phyloP scores from a whole-genome alignment of 2,797 vertebrate species.

The Cynopterus sphinx region DNA sequence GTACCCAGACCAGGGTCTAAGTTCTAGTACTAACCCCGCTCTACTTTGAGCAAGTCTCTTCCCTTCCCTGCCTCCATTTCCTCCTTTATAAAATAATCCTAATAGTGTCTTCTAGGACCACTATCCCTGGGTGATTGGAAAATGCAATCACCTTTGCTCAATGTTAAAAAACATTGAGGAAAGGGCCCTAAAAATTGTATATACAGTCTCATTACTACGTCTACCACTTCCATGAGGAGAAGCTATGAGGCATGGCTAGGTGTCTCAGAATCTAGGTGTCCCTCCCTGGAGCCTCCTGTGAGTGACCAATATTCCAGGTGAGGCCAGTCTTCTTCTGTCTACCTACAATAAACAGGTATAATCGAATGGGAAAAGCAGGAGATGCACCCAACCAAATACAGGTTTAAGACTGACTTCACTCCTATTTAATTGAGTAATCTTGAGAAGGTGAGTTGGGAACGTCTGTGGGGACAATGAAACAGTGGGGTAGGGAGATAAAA shows the following conservation, averaged over 20 bases:
- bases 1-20: too few species aligned
- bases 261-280: background rate
- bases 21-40: background rate
- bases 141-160: background rate
- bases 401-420: background rate
- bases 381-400: background rate
- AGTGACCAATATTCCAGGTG: background rate
- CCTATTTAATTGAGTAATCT: background rate
- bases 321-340: background rate
- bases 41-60: background rate
- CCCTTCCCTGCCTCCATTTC: background rate
- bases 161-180: background rate
- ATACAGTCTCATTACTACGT: background rate
- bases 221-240: background rate
- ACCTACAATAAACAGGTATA: background rate
- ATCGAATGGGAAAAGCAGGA: background rate
- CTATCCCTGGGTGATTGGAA: background rate
- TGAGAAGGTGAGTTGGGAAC: background rate
- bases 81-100: background rate
- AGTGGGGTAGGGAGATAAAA: rapidly evolving
- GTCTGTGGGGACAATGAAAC: background rate
- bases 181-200: background rate
- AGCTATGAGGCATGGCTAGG: background rate
- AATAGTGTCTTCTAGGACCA: background rate
- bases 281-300: background rate